These are phyloP conservation scores for Labeo catla DNA, from an alignment of 2,113 vertebrate species.

Conservation along the genomic window DNA sequence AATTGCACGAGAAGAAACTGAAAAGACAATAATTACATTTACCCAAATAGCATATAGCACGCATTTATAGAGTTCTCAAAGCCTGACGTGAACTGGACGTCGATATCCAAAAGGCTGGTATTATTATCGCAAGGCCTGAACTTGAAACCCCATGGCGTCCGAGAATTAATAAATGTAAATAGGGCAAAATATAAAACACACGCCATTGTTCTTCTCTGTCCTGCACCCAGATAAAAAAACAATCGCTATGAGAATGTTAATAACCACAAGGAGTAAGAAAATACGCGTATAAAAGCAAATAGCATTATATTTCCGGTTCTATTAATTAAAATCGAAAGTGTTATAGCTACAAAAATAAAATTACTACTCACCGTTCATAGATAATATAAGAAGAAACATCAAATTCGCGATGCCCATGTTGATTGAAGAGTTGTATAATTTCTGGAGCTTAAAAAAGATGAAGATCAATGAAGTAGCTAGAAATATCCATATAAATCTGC, in stretches of 20 bases:
- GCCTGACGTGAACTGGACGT: background rate
- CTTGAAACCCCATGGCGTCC: slow-evolving; percentile 13
- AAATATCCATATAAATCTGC: slow-evolving; percentile 24
- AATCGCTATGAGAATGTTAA: background rate
- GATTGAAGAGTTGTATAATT: background rate
- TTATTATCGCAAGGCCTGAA: background rate
- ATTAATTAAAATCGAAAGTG: slow-evolving; percentile 36
- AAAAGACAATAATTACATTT: background rate
- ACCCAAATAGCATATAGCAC: background rate
- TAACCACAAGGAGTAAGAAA: background rate
- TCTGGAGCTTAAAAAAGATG: background rate
- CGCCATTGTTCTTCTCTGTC: background rate
- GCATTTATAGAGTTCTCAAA: background rate
- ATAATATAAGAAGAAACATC: background rate
- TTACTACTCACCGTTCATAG: background rate
- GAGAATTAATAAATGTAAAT: background rate
- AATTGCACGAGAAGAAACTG: background rate
- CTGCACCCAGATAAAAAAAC: background rate
- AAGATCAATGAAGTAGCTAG: background rate
- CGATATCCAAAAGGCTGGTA: background rate
- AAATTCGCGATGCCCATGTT: background rate
- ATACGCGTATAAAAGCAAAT: background rate
- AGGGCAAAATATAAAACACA: background rate
- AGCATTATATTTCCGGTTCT: slow-evolving; percentile 15
- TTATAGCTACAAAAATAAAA: background rate